Evolutionary conservation across 1,140 invertebrate species (phyloP), one percentile per base, ranked within the genome.

Genomic region (Fopius arisanus): DNA sequence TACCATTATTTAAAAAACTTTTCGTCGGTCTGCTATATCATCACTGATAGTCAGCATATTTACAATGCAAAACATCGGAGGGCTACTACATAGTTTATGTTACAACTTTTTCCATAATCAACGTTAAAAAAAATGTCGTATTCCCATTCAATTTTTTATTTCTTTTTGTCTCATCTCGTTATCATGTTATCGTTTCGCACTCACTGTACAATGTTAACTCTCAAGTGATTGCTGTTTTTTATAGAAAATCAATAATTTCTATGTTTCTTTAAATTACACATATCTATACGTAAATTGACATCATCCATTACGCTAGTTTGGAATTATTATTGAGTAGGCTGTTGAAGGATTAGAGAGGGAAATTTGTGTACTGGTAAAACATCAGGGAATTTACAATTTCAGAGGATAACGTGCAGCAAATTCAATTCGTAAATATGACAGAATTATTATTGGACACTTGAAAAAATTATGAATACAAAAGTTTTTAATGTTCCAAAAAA

Each of bases 1-100:
- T 54, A 10, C 65, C 33, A 65, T 75, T 41, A 26, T 72, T 72
- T 67, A 21, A 41, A 31, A 51, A 48, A 69, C 67, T 28, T 43
- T 51, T 66, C 33, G 26, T 51, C 33, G 65, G 26, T 48, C 40
- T 12, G 5, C 43, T 73, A 59, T 31, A 37, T 31, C 33, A 48
- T 74, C n/a, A 70, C 41, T 70, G 54, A 63, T 72, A 74, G 48
- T 74, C 41, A 74, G 72, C 72, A 51, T 74, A 74, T 74, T 72
- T 77, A 74, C 75, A 74, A 72, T 66, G 73, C 72, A 69, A 65
- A 65, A 71, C 72, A 62, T 71, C 48, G 65, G 72, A 67, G 16
- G 28, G 19, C 28, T n/a, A 26, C 62, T 71, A 37, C 43, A 23
- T 37, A n/a, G 31, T 33, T 43, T 67, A 28, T 59, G 16, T 68